Base-by-base conservation (phyloP, 2,888 invertebrate species). In the Andrena hattorfiana region DNA sequence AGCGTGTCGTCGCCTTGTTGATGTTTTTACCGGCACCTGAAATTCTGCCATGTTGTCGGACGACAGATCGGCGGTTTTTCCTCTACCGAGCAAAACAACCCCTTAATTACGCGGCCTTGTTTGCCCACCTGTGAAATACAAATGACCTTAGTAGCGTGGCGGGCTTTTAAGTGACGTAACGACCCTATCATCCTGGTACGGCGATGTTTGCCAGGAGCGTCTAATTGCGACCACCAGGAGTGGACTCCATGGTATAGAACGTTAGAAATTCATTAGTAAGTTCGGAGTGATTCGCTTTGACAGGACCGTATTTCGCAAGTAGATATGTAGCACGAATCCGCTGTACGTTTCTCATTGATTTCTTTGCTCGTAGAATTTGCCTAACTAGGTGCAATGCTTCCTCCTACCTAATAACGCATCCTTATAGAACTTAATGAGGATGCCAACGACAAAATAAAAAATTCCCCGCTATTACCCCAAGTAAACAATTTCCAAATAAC, bases 261-360 rank as follows among this genome's bases (percentile, higher is more conserved):
- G 81, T 90, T 89, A 90, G 89, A 90, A 89, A 89, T 90, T 90
- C 90, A 90, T 90, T 90, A 90, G 80, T 77, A 85, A 88, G 84
- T 85, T 85, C 82, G 77, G 48, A 64, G 77, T 72, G 81, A 88
- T 77, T 88, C 69, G 49, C 79, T 85, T 85, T 84, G 76, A 77
- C 85, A 77, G 69, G 60, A 23, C 26, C 32, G 49, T 54, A 30
- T 48, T 48, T 10, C 49, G n/a, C 20, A 30, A 48, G 60, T 5
- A 35, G 35, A 56, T 56, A 64, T 48, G 56, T 48, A 51, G 32
- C 48, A 7, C 64, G 72, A 81, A 42, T 63, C 74, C 73, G 42
- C 35, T n/a, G 32, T 16, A 20, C 28, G 35, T 30, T 64, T 23
- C 0, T 10, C 28, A 16, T n/a, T 6, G 23, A n/a, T 26, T 62